Evolutionary conservation across 2,888 invertebrate genomes (phyloP).

Genomic region (Drosophila ezoana): DNA sequence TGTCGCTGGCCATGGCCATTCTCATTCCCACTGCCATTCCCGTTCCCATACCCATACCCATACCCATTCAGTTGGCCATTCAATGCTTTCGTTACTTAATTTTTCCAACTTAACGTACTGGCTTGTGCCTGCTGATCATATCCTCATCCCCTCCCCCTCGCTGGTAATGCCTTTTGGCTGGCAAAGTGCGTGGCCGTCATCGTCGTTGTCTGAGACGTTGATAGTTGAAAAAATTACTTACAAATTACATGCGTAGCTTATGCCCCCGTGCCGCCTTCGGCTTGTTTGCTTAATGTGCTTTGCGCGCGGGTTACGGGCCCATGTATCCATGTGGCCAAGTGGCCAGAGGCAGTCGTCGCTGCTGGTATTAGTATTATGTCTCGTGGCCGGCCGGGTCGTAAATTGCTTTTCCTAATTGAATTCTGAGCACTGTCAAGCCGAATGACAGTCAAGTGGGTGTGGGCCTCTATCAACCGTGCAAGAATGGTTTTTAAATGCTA

Average conservation of each 20-base stretch:
- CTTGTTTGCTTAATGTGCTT: conserved; percentile 75
- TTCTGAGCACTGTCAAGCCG: conserved; percentile 69
- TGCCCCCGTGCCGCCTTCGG: conserved; percentile 78
- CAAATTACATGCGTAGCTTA: conserved; percentile 81
- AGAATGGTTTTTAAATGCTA: conserved; percentile 30
- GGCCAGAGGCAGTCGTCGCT: conserved; percentile 30
- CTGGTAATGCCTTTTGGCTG: conserved; percentile 61
- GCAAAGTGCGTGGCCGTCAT: conserved; percentile 63
- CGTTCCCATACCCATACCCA: conserved; percentile 29
- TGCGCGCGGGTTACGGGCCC: conserved; percentile 59
- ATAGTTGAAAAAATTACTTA: conserved; percentile 81
- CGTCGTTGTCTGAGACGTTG: conserved; percentile 65
- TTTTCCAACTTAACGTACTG: conserved; percentile 68
- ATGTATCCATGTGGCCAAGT: conserved; percentile 27
- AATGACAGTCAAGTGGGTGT: conserved; percentile 65
- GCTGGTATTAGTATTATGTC: conserved; percentile 71
- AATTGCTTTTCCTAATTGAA: conserved; percentile 79
- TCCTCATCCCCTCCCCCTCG: not conserved
- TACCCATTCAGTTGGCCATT: conserved; percentile 60
- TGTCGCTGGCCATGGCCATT: conserved; percentile 39
- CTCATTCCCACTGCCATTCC: conserved; percentile 31
- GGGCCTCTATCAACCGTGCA: conserved; percentile 32
- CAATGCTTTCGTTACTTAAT: conserved; percentile 78
- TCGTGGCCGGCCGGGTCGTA: conserved; percentile 71
- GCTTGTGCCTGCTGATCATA: conserved; percentile 67